Percentiles rank a stretch among this genome's conserved stretches.
Conservation (phyloP, 2,888 invertebrate genomes). For the Dryobotodes eremita region DNA sequence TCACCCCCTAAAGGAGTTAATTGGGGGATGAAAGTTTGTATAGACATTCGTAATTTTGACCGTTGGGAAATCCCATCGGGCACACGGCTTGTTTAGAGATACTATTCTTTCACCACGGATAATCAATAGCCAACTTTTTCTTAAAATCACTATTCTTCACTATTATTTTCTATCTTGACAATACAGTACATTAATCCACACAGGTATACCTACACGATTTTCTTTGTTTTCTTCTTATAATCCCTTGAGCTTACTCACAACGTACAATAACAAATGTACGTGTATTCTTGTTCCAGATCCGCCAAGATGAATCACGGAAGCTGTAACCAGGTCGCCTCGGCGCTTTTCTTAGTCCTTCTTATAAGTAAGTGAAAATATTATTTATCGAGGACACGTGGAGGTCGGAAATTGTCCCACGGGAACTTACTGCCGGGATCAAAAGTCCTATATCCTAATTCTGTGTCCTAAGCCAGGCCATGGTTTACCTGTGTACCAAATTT, state of each 20-base stretch:
- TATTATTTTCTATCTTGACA: background rate
- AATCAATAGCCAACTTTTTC: too few species aligned
- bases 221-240: background rate
- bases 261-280: constrained; percentile 35
- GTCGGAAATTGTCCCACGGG: too few species aligned
- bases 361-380: constrained; percentile 71
- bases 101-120: too few species aligned
- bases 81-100: too few species aligned
- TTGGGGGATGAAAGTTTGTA: too few species aligned
- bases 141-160: too few species aligned
- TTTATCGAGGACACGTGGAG: background rate
- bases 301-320: constrained; percentile 62
- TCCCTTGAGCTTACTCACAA: constrained; percentile 26
- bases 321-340: constrained; percentile 56
- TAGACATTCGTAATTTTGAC: too few species aligned
- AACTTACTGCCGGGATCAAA: background rate
- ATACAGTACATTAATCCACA: constrained; percentile 3
- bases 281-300: constrained; percentile 65
- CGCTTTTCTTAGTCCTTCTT: constrained; percentile 67
- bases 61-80: too few species aligned
- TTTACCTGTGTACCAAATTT: background rate
- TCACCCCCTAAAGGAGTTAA: too few species aligned
- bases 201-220: background rate
- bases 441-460: background rate
- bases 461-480: background rate